Evolutionary conservation across 2,888 invertebrate genomes (phyloP).

Genomic region (Zeuzera pyrina): DNA sequence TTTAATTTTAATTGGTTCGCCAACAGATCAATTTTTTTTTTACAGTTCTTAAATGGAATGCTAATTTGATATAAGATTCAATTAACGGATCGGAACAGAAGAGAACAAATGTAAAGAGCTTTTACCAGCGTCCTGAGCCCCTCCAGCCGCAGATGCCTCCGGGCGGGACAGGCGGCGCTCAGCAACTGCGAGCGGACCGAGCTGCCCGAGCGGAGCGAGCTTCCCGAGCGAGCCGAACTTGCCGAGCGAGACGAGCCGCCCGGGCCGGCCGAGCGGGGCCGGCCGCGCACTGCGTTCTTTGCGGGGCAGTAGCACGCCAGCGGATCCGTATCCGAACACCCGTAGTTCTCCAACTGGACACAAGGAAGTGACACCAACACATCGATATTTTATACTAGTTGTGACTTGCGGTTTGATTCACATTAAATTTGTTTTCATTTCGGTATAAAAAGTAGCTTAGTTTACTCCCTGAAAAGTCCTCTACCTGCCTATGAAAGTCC

Average conservation of each 20-base stretch:
- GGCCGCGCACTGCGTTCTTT: conserved; percentile 8
- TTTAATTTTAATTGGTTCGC: too few species aligned
- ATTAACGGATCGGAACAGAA: too few species aligned
- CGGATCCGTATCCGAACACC: conserved; percentile 77
- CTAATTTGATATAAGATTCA: too few species aligned
- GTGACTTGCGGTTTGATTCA: too few species aligned
- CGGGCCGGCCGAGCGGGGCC: conserved; percentile 11
- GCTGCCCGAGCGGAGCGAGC: conserved; percentile 67
- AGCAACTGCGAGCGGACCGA: conserved; percentile 82
- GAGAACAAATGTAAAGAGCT: not conserved
- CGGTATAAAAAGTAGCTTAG: too few species aligned
- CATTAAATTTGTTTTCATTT: too few species aligned
- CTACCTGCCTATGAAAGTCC: too few species aligned
- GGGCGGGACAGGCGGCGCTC: conserved; percentile 86
- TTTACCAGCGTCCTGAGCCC: conserved; percentile 82
- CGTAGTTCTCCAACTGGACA: conserved; percentile 67
- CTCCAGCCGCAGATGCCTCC: conserved; percentile 87
- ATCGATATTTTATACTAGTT: too few species aligned
- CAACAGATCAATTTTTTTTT: too few species aligned
- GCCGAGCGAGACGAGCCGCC: conserved; percentile 73
- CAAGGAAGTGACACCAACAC: too few species aligned
- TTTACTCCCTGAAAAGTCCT: too few species aligned
- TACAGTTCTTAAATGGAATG: too few species aligned
- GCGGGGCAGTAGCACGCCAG: conserved; percentile 78
- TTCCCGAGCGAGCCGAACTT: conserved; percentile 13